These are phyloP conservation scores for Eulithis testata DNA, from an alignment of 2,888 invertebrate species.

Conservation along the genomic window DNA sequence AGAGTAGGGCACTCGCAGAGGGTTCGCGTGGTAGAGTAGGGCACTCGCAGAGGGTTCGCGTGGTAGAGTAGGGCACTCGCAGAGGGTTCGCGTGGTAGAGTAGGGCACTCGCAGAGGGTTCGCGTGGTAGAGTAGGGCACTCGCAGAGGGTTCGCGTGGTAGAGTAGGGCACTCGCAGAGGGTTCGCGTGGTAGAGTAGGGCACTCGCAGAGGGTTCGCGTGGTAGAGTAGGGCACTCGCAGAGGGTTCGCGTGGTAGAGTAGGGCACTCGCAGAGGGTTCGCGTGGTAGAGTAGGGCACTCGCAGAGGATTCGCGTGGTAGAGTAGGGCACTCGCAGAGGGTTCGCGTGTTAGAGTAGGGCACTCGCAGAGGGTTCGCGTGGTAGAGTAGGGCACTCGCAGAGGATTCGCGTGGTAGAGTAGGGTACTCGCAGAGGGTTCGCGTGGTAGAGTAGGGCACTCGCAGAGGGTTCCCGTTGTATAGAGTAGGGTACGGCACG, in stretches of 20 bases:
- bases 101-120: no score
- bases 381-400: no score
- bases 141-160: conserved; percentile 21
- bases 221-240: conserved; percentile 15
- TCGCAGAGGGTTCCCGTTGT: conserved; percentile 26
- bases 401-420: conserved; percentile 18
- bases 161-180: neutral
- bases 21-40: conserved; percentile 22
- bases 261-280: no score
- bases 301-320: no score
- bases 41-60: no score
- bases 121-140: no score
- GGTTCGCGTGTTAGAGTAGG: conserved; percentile 25
- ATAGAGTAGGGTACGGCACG: neutral
- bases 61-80: no score
- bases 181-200: no score
- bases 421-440: neutral
- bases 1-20: no score
- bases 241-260: no score
- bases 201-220: neutral
- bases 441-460: conserved; percentile 28
- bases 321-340: no score
- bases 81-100: conserved; percentile 20
- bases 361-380: no score
- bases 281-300: conserved; percentile 18